Base-by-base conservation (phyloP, 1,140 invertebrate species). In the Zaprionus davidi region DNA sequence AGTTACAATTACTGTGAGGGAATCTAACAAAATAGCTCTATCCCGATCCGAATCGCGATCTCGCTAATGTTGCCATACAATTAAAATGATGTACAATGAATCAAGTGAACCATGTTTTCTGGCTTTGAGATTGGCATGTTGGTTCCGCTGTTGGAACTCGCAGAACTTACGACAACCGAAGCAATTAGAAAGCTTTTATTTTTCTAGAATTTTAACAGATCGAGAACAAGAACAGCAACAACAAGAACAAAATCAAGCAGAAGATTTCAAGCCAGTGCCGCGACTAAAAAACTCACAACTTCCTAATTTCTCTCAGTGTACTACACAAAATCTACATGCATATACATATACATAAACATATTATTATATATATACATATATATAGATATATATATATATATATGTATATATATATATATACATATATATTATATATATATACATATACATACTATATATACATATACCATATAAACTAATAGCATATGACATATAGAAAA, bases 111-210 rank as follows among this genome's bases (percentile, higher is more conserved):
- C 46, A 76, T 67, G 78, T 79, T 81, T 85, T 66, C 67, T 56
- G 60, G 65, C 68, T 76, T 82, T 62, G 71, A 31, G 53, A 58
- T 65, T 63, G 51, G 59, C 59, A 34, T 51, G 46, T 51, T 24
- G 41, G 63, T 44, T 51, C 62, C 46, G 59, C 58, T 60, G 78
- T 62, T 80, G 49, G 63, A 44, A 44, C 46, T 15, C 17, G 41
- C 60, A 66, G 38, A 66, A 63, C 76, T 76, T 66, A 86, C 79
- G 83, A 87, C 65, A 83, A 87, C 71, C 73, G 65, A 87, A 87
- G 84, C 84, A 87, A 88, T 87, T 83, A 83, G 78, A 87, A 83
- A 88, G 83, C 81, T 88, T 87, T 87, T 87, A 88, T 87, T 87
- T 87, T 87, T 87, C 83, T 87, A 87, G 83, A 75, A 88, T 87